phyloP scores from a whole-genome alignment of 2,113 vertebrate species.

The Peucedramus taeniatus region DNA sequence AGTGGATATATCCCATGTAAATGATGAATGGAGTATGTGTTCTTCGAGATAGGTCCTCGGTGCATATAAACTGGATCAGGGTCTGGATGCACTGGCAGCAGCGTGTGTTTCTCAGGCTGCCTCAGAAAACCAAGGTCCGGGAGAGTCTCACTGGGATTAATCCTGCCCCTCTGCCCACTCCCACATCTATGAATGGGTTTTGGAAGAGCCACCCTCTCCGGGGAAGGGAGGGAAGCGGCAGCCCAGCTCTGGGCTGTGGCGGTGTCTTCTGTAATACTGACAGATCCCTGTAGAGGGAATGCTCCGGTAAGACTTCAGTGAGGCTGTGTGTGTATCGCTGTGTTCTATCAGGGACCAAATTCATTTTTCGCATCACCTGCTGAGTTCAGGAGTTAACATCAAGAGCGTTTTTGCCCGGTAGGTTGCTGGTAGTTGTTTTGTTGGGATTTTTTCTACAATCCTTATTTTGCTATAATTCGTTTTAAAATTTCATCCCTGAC shows the following conservation, averaged over 20 bases:
- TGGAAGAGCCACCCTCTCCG: background rate
- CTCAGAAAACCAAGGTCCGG: background rate
- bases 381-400: background rate
- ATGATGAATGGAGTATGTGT: background rate
- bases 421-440: background rate
- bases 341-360: background rate
- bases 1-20: background rate
- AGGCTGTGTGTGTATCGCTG: background rate
- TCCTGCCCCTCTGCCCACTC: background rate
- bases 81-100: fast-evolving
- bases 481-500: conserved; percentile 16
- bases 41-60: background rate
- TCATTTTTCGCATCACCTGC: background rate
- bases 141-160: background rate
- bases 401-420: background rate
- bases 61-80: fast-evolving
- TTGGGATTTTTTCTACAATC: background rate
- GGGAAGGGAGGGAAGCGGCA: background rate
- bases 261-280: conserved; percentile 34
- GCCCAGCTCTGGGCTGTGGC: background rate
- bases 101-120: background rate
- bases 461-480: background rate
- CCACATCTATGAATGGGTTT: background rate
- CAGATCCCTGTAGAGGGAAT: conserved; percentile 59
- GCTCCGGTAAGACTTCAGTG: conserved; percentile 52